These are phyloP conservation scores for Hapalemur alaotrensis DNA, from an alignment of 2,797 vertebrate genomes.

Conservation along the genomic window DNA sequence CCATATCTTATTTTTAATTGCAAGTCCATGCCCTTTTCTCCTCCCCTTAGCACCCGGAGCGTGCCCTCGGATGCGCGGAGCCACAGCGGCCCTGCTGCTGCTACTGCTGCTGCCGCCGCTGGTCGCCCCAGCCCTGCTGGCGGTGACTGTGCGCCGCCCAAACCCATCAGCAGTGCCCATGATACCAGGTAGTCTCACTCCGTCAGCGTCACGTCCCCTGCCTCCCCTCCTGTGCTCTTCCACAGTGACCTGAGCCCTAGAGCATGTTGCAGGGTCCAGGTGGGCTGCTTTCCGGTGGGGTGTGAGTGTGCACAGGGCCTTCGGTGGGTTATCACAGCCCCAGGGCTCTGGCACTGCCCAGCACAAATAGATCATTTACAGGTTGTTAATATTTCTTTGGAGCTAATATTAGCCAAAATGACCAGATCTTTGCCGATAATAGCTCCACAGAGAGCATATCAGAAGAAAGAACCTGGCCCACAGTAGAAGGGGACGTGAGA, in stretches of 20 bases:
- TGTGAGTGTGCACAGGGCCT: background rate
- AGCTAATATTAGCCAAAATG: background rate
- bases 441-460: too few relatives aligned
- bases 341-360: background rate
- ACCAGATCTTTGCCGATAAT: background rate
- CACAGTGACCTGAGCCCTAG: rapidly evolving
- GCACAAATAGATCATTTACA: background rate
- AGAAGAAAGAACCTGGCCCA: background rate
- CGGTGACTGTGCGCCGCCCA: conserved; percentile 91
- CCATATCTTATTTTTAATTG: conserved; percentile 20
- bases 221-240: conserved; percentile 31
- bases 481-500: rapidly evolving
- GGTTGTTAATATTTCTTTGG: background rate
- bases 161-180: conserved; percentile 92
- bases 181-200: conserved; percentile 93
- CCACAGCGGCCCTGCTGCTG: conserved; percentile 84
- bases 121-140: conserved; percentile 88
- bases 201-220: conserved; percentile 52
- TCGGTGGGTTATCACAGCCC: background rate
- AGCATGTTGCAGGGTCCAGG: rapidly evolving
- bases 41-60: conserved; percentile 93
- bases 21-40: conserved; percentile 65
- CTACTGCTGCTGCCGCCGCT: conserved; percentile 74
- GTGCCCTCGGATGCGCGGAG: conserved; percentile 94
- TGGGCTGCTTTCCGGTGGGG: background rate